A percentile compares a stretch with the other conserved stretches of the same genome.
phyloP scores from a whole-genome alignment of 2,888 invertebrate genomes.

The Platerodrilus igneus region DNA sequence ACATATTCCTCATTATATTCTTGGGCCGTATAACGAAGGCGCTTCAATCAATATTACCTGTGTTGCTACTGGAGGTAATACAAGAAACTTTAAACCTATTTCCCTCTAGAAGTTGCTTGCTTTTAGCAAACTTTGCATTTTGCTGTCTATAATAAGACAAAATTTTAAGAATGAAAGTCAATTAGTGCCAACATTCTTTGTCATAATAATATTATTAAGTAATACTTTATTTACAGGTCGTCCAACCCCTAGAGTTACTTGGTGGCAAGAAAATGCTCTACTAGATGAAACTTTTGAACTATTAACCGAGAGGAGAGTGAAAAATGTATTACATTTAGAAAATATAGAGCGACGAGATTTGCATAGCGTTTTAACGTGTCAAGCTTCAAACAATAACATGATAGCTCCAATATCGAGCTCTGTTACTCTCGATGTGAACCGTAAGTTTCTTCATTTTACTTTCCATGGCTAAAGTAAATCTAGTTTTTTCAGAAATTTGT shows the following conservation, averaged over 20 bases:
- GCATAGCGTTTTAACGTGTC: conserved; percentile 61
- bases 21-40: conserved; percentile 84
- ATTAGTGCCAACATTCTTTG: no score
- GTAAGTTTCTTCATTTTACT: no score
- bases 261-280: conserved; percentile 70
- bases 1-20: conserved; percentile 68
- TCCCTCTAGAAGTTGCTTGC: neutral
- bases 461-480: no score
- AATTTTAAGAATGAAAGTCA: no score
- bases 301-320: conserved; percentile 59
- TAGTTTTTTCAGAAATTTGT: no score
- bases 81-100: no score
- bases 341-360: conserved; percentile 63
- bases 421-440: conserved; percentile 63
- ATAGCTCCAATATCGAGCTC: conserved; percentile 61
- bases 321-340: conserved; percentile 64
- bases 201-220: no score
- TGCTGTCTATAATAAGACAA: neutral
- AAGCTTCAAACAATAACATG: conserved; percentile 67
- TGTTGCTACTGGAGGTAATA: conserved; percentile 81
- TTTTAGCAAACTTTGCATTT: neutral
- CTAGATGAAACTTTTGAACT: conserved; percentile 65
- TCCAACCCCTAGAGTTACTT: conserved; percentile 66
- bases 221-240: conserved; percentile 59
- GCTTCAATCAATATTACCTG: conserved; percentile 77